A percentile compares a stretch with the other conserved stretches of the same genome.
Evolutionary conservation across 2,797 vertebrate genomes (phyloP).

Genomic region (Todus mexicanus): DNA sequence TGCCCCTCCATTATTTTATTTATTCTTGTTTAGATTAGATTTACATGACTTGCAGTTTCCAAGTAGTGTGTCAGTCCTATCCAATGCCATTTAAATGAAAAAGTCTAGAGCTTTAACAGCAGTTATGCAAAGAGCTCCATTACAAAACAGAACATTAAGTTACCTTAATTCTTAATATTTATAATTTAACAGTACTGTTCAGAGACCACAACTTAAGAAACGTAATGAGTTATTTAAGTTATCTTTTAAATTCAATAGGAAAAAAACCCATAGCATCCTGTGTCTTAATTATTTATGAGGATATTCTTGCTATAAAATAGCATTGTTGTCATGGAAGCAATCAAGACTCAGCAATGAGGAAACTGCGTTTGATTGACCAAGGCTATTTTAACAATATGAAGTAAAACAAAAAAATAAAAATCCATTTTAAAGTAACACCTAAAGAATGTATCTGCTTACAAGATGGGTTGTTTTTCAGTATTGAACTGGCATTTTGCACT

Average conservation of each 20-base stretch:
- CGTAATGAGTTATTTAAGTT: slow-evolving; percentile 28
- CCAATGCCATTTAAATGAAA: not conserved
- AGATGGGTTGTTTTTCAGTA: not conserved
- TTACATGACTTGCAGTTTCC: not conserved
- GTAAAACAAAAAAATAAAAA: not conserved
- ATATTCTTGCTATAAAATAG: slow-evolving; percentile 55
- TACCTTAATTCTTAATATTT: slow-evolving; percentile 15
- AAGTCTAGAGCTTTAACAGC: not conserved
- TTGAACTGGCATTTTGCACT: not conserved
- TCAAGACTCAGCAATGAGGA: slow-evolving; percentile 54
- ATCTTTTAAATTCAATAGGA: slow-evolving; percentile 48
- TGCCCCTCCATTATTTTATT: not conserved
- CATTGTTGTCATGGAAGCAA: slow-evolving; percentile 77
- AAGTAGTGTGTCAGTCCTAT: not conserved
- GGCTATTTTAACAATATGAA: slow-evolving; percentile 37
- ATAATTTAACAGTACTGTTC: not conserved
- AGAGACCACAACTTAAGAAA: slow-evolving; percentile 1
- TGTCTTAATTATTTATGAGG: slow-evolving; percentile 68
- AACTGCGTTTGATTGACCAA: slow-evolving; percentile 60
- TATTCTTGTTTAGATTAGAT: not conserved
- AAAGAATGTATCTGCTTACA: not conserved
- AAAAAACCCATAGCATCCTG: slow-evolving; percentile 47
- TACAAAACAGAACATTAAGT: not conserved
- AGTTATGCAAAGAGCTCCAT: not conserved
- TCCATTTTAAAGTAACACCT: not conserved